Percentiles rank a stretch among this genome's conserved stretches.
These are phyloP conservation scores for Himalopsyche kuldschensis DNA, from an alignment of 2,888 invertebrate species.

Conservation along the genomic window DNA sequence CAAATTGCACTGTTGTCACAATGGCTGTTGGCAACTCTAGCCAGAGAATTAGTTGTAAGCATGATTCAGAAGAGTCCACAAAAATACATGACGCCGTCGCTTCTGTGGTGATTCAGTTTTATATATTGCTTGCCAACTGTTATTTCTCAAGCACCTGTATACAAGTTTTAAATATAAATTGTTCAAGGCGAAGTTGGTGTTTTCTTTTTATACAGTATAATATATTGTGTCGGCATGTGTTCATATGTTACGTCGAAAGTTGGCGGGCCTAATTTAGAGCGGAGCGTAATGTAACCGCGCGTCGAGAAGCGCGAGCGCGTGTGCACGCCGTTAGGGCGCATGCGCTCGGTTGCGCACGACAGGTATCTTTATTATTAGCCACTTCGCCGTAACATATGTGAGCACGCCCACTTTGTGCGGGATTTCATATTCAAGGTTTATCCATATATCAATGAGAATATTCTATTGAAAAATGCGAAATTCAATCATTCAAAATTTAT, in stretches of 20 bases:
- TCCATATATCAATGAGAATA: slow-evolving; percentile 16
- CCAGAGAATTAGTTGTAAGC: not conserved
- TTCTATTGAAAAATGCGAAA: slow-evolving; percentile 37
- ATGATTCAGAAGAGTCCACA: not conserved
- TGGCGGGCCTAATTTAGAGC: slow-evolving; percentile 21
- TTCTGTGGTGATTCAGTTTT: not conserved
- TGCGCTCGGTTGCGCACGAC: slow-evolving; percentile 20
- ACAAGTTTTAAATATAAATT: slow-evolving; percentile 6
- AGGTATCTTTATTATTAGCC: slow-evolving; percentile 1
- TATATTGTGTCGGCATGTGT: not conserved
- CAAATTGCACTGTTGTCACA: not conserved
- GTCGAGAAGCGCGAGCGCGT: not conserved
- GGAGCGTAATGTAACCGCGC: slow-evolving; percentile 9
- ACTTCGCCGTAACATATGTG: slow-evolving; percentile 8
- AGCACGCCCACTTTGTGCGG: not conserved
- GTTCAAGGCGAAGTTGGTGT: slow-evolving; percentile 17
- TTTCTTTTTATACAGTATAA: not conserved
- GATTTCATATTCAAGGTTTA: slow-evolving; percentile 9
- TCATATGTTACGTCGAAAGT: slow-evolving; percentile 3
- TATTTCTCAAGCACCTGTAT: slow-evolving; percentile 2
- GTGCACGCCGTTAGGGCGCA: slow-evolving; percentile 1
- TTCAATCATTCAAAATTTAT: slow-evolving; percentile 38
- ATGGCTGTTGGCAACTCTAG: not conserved
- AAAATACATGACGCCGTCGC: not conserved
- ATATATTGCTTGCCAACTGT: not conserved